Evolutionary conservation across 2,888 invertebrate genomes (phyloP).

Genomic region (Marasmarcha lunaedactyla): DNA sequence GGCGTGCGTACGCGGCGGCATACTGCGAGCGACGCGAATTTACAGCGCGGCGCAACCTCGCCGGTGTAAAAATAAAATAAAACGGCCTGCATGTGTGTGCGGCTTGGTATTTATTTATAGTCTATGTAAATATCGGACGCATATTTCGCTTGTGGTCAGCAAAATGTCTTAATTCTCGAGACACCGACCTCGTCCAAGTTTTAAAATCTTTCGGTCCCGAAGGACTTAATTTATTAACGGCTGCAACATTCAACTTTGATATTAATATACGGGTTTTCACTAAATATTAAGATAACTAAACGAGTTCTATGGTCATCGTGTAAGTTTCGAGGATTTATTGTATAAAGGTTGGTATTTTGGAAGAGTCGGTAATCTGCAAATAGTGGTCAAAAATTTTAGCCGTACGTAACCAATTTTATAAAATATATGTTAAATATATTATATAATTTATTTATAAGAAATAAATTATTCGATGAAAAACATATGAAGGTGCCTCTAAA

Average conservation of each 20-base stretch:
- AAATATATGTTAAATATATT: no score
- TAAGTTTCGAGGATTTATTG: background rate
- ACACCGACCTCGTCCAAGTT: background rate
- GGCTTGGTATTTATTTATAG: slow-evolving; percentile 67
- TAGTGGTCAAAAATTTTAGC: no score
- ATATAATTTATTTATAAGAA: no score
- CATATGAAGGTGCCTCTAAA: no score
- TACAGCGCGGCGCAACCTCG: slow-evolving; percentile 55
- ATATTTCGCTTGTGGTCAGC: slow-evolving; percentile 57
- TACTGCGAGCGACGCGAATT: slow-evolving; percentile 66
- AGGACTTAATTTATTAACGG: background rate
- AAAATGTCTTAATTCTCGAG: slow-evolving; percentile 56
- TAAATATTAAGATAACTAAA: background rate
- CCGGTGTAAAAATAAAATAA: slow-evolving; percentile 68
- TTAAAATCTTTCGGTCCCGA: background rate
- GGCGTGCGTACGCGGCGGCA: slow-evolving; percentile 64
- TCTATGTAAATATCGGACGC: slow-evolving; percentile 62
- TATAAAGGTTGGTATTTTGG: background rate
- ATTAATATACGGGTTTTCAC: background rate
- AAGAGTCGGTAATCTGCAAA: no score
- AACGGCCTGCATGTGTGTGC: slow-evolving; percentile 64
- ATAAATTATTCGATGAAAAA: no score
- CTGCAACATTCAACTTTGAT: background rate
- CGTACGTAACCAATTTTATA: no score
- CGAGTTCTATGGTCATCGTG: background rate